Percentiles rank a stretch among this genome's conserved stretches.
Conservation (phyloP, 1,140 invertebrate species). For the Drosophila parabipectinata region DNA sequence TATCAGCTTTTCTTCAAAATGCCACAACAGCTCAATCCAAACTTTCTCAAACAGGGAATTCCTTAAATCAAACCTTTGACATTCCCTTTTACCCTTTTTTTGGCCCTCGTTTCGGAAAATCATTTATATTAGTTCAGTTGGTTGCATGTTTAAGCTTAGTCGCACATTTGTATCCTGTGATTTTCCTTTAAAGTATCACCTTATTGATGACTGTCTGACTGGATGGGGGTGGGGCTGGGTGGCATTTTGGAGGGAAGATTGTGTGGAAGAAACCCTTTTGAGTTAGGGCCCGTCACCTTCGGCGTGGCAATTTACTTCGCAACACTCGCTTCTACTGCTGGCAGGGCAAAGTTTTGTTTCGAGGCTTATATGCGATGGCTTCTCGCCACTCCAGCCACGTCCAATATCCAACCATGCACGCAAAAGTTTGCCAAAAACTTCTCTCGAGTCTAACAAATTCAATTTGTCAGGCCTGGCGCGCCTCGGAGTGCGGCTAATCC, state of each 20-base stretch:
- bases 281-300: slow-evolving; percentile 41
- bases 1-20: background rate
- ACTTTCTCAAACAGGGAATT: background rate
- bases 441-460: slow-evolving; percentile 75
- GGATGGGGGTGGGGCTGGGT: no score
- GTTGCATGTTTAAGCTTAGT: slow-evolving; percentile 29
- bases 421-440: slow-evolving; percentile 76
- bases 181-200: slow-evolving; percentile 24
- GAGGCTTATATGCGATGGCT: slow-evolving; percentile 49
- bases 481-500: slow-evolving; percentile 67
- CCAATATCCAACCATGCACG: slow-evolving; percentile 74
- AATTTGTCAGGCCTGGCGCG: slow-evolving; percentile 77
- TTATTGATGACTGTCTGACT: slow-evolving; percentile 8
- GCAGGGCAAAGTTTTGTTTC: slow-evolving; percentile 58
- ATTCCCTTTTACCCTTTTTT: background rate
- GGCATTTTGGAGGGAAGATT: background rate
- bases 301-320: slow-evolving; percentile 71
- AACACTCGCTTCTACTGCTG: slow-evolving; percentile 55
- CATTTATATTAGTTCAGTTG: slow-evolving; percentile 30
- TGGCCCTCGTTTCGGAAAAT: background rate
- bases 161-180: slow-evolving; percentile 23
- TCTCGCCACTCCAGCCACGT: slow-evolving; percentile 43
- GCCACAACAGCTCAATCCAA: background rate
- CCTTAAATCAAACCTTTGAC: background rate
- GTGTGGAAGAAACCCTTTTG: slow-evolving; percentile 28